Percentiles rank a stretch among this genome's conserved stretches.
These are phyloP conservation scores for Apodemia hepburni DNA, from an alignment of 2,888 invertebrate genomes.

Conservation along the genomic window DNA sequence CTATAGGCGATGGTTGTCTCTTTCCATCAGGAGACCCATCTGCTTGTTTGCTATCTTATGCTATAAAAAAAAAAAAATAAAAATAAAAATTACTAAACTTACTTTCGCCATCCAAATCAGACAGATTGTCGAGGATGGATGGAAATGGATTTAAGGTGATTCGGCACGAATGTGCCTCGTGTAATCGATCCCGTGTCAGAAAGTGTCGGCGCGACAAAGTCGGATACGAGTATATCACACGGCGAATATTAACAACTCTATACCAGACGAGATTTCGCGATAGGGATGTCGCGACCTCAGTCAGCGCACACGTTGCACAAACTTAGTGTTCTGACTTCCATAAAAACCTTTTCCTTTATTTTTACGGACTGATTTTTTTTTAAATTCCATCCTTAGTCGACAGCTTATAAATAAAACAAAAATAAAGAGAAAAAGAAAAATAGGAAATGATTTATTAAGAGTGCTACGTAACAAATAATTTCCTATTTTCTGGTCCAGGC, in stretches of 20 bases:
- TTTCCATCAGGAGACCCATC: no score
- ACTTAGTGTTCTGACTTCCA: neutral
- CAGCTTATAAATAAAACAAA: neutral
- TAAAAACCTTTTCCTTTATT: neutral
- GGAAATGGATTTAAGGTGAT: neutral
- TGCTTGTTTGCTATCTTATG: no score
- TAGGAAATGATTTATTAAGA: no score
- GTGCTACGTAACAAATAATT: no score
- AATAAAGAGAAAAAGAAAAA: no score
- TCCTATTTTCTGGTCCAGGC: no score
- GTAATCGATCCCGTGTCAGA: constrained; percentile 6
- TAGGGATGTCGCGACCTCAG: constrained; percentile 35
- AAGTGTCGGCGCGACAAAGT: constrained; percentile 8
- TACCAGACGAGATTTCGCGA: constrained; percentile 38
- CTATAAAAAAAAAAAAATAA: no score
- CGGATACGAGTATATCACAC: constrained; percentile 4
- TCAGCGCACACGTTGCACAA: constrained; percentile 23
- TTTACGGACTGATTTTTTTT: neutral
- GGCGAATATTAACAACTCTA: constrained; percentile 14
- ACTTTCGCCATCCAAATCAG: no score
- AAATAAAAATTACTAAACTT: no score
- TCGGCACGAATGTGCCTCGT: neutral
- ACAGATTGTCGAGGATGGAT: neutral
- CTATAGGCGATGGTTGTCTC: no score
- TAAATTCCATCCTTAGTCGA: neutral